These are phyloP conservation scores for Zalophus californianus DNA, from an alignment of 2,797 vertebrate genomes.

Conservation along the genomic window DNA sequence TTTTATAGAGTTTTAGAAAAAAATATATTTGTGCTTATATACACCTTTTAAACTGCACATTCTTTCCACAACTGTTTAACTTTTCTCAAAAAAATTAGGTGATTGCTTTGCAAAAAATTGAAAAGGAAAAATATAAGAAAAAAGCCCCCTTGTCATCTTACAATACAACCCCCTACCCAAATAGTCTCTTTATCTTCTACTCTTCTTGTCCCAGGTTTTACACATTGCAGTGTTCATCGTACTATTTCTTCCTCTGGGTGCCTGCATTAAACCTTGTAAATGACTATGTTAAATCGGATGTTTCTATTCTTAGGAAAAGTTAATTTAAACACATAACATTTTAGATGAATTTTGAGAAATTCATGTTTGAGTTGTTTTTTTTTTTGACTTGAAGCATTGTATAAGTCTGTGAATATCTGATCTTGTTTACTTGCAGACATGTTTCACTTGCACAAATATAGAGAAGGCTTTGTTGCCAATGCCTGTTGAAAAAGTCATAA, in stretches of 20 bases:
- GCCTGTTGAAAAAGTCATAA: not conserved
- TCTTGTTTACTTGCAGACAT: not conserved
- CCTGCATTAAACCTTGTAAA: not conserved
- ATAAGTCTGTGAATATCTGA: not conserved
- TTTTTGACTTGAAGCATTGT: not conserved
- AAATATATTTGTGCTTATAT: not conserved
- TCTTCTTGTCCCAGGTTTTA: not conserved
- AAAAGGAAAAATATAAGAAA: not conserved
- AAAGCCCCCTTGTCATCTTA: not conserved
- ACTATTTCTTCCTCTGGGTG: not conserved
- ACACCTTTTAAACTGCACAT: not conserved
- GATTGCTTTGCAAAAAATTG: not conserved
- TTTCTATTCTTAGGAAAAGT: not conserved
- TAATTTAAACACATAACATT: not conserved
- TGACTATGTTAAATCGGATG: not conserved
- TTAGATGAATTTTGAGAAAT: not conserved
- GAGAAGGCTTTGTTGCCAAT: not conserved
- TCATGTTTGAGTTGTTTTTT: not conserved
- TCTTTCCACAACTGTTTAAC: conserved; percentile 1
- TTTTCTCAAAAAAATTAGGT: not conserved
- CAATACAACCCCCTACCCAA: not conserved
- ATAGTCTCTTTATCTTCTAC: not conserved
- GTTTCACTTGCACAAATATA: not conserved
- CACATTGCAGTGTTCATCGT: not conserved
- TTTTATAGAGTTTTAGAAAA: conserved; percentile 4